Conservation (phyloP, 2,113 vertebrate species). For the Pterocles orientalis region DNA sequence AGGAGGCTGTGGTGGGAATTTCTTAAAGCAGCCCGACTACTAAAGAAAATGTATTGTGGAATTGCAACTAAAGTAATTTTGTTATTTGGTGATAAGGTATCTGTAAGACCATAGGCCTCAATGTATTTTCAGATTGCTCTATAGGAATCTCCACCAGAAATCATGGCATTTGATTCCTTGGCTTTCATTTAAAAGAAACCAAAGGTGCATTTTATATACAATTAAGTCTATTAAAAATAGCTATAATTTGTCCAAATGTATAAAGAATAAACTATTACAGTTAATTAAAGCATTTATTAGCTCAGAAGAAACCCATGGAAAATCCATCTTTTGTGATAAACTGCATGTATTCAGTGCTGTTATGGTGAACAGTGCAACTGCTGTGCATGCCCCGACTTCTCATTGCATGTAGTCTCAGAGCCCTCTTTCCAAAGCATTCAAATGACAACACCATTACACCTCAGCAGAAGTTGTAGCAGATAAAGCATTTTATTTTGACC, state of each 20-base stretch:
- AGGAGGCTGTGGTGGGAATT: not conserved
- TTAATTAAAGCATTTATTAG: not conserved
- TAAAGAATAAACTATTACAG: not conserved
- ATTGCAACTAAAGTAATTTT: not conserved
- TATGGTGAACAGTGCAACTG: not conserved
- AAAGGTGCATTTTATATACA: not conserved
- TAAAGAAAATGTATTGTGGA: not conserved
- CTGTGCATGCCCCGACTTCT: not conserved
- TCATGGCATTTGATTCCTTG: not conserved
- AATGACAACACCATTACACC: not conserved
- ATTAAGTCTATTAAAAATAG: not conserved
- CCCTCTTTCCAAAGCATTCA: not conserved
- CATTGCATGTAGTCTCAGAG: rapidly evolving
- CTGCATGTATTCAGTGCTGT: not conserved
- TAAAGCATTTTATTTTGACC: not conserved
- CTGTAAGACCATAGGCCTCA: not conserved
- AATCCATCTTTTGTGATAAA: not conserved
- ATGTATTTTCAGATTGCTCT: not conserved
- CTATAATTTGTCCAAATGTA: not conserved
- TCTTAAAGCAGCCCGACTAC: not conserved
- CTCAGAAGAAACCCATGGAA: not conserved
- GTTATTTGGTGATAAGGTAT: not conserved
- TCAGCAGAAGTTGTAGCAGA: not conserved
- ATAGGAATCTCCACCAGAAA: not conserved
- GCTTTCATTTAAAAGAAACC: not conserved